A percentile compares a stretch with the other conserved stretches of the same genome.
Evolutionary conservation across 2,797 vertebrate genomes (phyloP).

Genomic region (Crocidura indochinensis): DNA sequence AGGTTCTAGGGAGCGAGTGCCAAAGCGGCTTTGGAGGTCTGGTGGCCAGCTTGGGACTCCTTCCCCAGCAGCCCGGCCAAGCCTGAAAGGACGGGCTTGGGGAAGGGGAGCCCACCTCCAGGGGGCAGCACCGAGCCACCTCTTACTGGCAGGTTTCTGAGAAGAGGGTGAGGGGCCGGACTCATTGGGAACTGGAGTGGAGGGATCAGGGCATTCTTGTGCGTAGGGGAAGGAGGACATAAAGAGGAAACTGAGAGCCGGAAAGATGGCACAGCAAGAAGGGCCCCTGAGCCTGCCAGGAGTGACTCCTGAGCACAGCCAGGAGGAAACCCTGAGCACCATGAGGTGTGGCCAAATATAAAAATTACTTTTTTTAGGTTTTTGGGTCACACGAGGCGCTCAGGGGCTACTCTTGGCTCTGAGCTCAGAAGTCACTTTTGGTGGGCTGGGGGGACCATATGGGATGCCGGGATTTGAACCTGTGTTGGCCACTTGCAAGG

Average conservation of each 20-base stretch:
- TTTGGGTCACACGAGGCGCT: no score
- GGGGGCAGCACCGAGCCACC: constrained; percentile 66
- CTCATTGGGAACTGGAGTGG: neutral
- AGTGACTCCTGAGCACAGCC: no score
- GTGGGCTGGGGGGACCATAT: no score
- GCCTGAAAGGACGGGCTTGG: neutral
- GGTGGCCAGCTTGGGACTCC: neutral
- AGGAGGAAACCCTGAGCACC: no score
- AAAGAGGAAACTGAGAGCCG: neutral
- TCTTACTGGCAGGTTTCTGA: neutral
- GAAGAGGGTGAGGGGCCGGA: neutral
- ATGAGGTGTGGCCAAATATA: no score
- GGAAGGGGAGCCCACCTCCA: constrained; percentile 3
- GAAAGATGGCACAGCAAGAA: no score
- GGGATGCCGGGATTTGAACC: no score
- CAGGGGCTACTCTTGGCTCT: no score
- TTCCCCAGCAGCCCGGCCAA: neutral
- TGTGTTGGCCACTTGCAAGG: no score
- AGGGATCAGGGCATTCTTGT: neutral
- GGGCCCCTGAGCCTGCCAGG: no score
- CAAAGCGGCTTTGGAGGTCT: constrained; percentile 49
- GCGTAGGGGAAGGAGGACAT: neutral
- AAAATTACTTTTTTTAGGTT: no score
- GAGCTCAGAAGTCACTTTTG: no score
- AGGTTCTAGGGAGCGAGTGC: constrained; percentile 89